phyloP scores from a whole-genome alignment of 2,797 vertebrate genomes.

The Anguilla obscura region DNA sequence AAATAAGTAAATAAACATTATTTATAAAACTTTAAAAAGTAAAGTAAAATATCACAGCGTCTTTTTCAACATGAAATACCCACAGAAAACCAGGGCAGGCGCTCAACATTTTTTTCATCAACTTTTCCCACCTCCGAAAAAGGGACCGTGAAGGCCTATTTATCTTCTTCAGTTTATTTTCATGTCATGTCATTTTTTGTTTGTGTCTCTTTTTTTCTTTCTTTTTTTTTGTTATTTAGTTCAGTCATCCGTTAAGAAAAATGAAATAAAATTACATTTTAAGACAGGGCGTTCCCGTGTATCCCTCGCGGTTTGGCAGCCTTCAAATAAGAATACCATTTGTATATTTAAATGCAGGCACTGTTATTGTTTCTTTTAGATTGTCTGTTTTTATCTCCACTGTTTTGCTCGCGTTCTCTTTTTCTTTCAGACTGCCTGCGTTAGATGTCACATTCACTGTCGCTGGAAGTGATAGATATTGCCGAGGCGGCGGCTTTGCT shows the following conservation, averaged over 20 bases:
- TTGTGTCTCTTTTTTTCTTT: slow-evolving; percentile 47
- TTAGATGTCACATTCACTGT: slow-evolving; percentile 99
- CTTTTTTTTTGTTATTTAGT: slow-evolving; percentile 43
- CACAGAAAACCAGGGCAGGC: slow-evolving; percentile 71
- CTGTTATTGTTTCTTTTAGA: slow-evolving; percentile 73
- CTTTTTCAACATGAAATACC: slow-evolving; percentile 80
- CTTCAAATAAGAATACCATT: slow-evolving; percentile 61
- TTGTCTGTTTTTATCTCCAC: slow-evolving; percentile 67
- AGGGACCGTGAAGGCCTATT: slow-evolving; percentile 56
- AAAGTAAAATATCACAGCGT: slow-evolving; percentile 83
- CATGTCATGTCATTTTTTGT: slow-evolving; percentile 27
- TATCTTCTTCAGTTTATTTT: slow-evolving; percentile 24
- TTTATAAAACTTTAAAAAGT: slow-evolving; percentile 87
- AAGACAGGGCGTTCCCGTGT: slow-evolving; percentile 62
- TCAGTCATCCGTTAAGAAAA: slow-evolving; percentile 69
- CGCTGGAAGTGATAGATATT: slow-evolving; percentile 99
- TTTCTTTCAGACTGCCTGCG: slow-evolving; percentile 48
- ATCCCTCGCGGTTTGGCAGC: slow-evolving; percentile 64
- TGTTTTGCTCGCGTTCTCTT: slow-evolving; percentile 50
- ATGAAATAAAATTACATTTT: slow-evolving; percentile 59
- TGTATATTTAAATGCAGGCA: slow-evolving; percentile 72
- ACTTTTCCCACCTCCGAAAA: slow-evolving; percentile 56
- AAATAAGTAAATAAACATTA: slow-evolving; percentile 98
- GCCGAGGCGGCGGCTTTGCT: slow-evolving; percentile 95
- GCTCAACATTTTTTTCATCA: slow-evolving; percentile 57